Base-by-base conservation (phyloP, 2,888 invertebrate genomes). In the Allacma fusca region DNA sequence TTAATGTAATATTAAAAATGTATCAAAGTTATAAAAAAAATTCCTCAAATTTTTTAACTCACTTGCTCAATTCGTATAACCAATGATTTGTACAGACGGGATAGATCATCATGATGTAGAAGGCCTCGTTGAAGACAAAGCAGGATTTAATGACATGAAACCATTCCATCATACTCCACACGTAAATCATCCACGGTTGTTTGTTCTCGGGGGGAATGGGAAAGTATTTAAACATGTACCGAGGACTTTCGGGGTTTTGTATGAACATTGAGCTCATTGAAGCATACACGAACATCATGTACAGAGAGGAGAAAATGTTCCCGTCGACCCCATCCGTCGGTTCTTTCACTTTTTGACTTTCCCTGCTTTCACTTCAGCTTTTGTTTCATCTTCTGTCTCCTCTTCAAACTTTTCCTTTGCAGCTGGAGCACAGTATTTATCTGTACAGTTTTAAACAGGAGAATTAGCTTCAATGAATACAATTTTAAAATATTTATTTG, bases 91-190 rank as follows among this genome's bases (percentile, higher is more conserved):
- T 50, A 21, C n/a, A 57, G 29, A 68, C 68, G 29, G 75, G 57
- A 21, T 75, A 68, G 40, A 75, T 34, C 29, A 75, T 68, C 44
- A 68, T 19, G 26, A 75, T 50, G 68, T 75, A 75, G 68, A 75
- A 75, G 0, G 44, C 29, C 21, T 75, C 50, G 57, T 75, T 75
- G 34, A 75, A 75, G 16, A 19, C 23, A 12, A 26, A 9, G 34
- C 75, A 75, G 59, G 67, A 75, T 21, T 68, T 65, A 28, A 65
- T n/a, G 28, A 75, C 28, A 24, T 44, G 50, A 21, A 75, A 67
- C n/a, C 44, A 75, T 24, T 75, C 75, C 29, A 75, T n/a, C 13
- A n/a, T 2, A 1, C n/a, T 34, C 68, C 68, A 75, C 16, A 26
- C 19, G 29, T 57, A 62, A 23, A 74, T 13, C 4, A 34, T 13